Base-by-base conservation (phyloP, 2,888 invertebrate genomes). In the Hylaea fasciaria region DNA sequence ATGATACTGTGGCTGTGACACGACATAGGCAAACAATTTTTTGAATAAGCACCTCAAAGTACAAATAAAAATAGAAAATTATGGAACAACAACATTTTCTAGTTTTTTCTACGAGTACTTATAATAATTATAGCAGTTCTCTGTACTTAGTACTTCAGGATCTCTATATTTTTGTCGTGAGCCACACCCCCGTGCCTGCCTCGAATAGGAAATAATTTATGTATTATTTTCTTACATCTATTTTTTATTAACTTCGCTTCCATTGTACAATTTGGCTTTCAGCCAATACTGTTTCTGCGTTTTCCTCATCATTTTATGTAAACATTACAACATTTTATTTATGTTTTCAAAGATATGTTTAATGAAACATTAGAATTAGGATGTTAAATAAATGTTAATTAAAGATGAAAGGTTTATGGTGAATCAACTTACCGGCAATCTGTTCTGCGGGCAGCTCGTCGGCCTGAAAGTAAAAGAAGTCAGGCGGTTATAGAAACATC, bases 371-470 rank as follows among this genome's bases (percentile, higher is more conserved):
- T 44, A 40, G 45, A 32, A 55, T 55, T 50, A 41, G 41, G 40
- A 41, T 51, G 46, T 51, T 53, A 53, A n/a, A 40, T 29, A 29
- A 47, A 60, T n/a, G 11, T 17, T 8, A 43, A 51, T 9, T 43
- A 17, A n/a, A 17, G 8, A 12, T 43, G 37, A 39, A 45, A 37
- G n/a, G 13, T 35, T 51, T 44, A 57, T 47, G 59, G 12, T 43
- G 39, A 44, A 46, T 68, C 8, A 50, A 94, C 96, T 94, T 94
- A 97, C 97, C 96, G 87, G 96, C 96, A 81, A 97, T 95, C 93
- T 97, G 97, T 94, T 97, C 97, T 91, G 97, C 94, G 64, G 97
- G 97, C 83, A 97, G 95, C 93, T 97, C 97, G 91, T 97, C 96
- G 82, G 95, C 96, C 97, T 97, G 94, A 69, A 94, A 94, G 78